Conservation (phyloP, 2,113 vertebrate genomes). For the Albula goreensis region DNA sequence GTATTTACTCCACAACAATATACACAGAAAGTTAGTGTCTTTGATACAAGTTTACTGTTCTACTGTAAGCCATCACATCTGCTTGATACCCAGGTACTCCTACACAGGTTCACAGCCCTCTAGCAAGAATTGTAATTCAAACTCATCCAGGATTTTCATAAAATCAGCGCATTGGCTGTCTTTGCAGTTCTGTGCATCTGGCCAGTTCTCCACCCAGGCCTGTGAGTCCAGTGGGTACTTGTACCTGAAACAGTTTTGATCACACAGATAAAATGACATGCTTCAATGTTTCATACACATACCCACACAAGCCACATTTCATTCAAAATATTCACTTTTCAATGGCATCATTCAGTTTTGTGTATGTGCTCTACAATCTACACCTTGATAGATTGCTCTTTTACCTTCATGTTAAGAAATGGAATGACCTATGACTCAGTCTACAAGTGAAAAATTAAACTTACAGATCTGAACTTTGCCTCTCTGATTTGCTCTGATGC, state of each 20-base stretch:
- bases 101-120: constrained; percentile 12
- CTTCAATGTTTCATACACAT: not conserved
- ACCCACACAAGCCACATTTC: not conserved
- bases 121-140: constrained; percentile 21
- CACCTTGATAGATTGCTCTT: no score
- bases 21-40: not conserved
- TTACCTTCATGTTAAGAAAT: no score
- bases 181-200: constrained; percentile 41
- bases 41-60: not conserved
- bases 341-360: no score
- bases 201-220: constrained; percentile 84
- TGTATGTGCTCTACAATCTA: no score
- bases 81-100: not conserved
- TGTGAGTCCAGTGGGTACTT: constrained; percentile 84
- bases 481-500: no score
- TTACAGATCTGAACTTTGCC: no score
- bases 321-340: not conserved
- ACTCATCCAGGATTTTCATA: constrained; percentile 29
- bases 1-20: not conserved
- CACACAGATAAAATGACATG: not conserved
- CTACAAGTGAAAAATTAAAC: no score
- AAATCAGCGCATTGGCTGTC: constrained; percentile 29
- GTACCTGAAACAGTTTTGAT: constrained; percentile 65
- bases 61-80: not conserved
- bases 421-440: no score